Conservation (phyloP, 2,888 invertebrate genomes). For the Cryptophagus acutangulus region DNA sequence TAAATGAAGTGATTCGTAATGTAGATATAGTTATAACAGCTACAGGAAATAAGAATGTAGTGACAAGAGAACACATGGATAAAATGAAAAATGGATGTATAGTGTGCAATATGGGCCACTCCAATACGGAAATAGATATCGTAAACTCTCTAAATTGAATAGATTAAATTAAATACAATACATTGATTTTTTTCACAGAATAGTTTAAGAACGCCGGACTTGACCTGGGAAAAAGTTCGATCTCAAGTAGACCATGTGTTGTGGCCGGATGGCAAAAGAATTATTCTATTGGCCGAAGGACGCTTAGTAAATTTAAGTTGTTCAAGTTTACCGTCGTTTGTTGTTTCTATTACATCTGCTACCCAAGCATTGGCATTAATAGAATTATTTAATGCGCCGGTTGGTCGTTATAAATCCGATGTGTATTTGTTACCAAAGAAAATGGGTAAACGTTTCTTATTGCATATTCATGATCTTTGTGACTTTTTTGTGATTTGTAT, state of each 20-base stretch:
- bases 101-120: slow-evolving; percentile 96
- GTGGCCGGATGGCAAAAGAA: slow-evolving; percentile 95
- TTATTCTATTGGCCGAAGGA: slow-evolving; percentile 90
- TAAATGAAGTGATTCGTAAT: slow-evolving; percentile 88
- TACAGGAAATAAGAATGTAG: slow-evolving; percentile 95
- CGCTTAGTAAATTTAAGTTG: slow-evolving; percentile 94
- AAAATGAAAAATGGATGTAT: slow-evolving; percentile 94
- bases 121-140: slow-evolving; percentile 93
- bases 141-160: slow-evolving; percentile 52
- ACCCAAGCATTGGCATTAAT: slow-evolving; percentile 96
- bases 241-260: slow-evolving; percentile 98
- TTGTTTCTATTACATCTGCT: slow-evolving; percentile 95
- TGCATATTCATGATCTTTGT: slow-evolving; percentile 2
- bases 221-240: slow-evolving; percentile 95
- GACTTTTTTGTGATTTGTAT: slow-evolving; percentile 7
- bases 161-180: slow-evolving; percentile 2
- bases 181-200: slow-evolving; percentile 53
- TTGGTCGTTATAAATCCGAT: slow-evolving; percentile 92
- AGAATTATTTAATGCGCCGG: slow-evolving; percentile 93
- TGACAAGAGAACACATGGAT: slow-evolving; percentile 92
- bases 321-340: slow-evolving; percentile 95
- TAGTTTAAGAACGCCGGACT: slow-evolving; percentile 84
- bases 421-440: slow-evolving; percentile 97
- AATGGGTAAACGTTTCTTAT: slow-evolving; percentile 67
- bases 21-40: slow-evolving; percentile 97